Evolutionary conservation across 2,888 invertebrate genomes (phyloP).

Genomic region (Cephus pygmeus): DNA sequence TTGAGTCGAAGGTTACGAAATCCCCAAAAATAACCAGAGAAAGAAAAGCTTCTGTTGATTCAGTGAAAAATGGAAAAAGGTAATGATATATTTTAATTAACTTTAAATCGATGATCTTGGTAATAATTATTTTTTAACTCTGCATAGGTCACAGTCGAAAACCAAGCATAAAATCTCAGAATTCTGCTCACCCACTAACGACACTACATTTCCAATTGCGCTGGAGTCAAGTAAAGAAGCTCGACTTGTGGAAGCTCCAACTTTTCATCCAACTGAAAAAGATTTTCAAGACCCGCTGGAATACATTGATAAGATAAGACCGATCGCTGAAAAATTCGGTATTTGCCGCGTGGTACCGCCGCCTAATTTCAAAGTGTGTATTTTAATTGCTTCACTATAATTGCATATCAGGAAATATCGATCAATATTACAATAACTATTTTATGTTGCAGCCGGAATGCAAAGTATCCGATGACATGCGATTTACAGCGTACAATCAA

Average conservation of each 20-base stretch:
- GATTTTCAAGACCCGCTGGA: slow-evolving; percentile 88
- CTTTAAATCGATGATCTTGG: neutral
- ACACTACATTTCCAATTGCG: slow-evolving; percentile 49
- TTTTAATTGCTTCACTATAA: slow-evolving; percentile 2
- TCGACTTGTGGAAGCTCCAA: slow-evolving; percentile 79
- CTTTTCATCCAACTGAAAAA: slow-evolving; percentile 82
- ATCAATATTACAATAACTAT: slow-evolving; percentile 8
- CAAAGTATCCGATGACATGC: slow-evolving; percentile 83
- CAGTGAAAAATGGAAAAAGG: slow-evolving; percentile 46
- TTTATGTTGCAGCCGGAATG: slow-evolving; percentile 75
- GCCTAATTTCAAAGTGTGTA: slow-evolving; percentile 72
- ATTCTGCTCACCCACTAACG: slow-evolving; percentile 44
- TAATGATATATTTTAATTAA: slow-evolving; percentile 14
- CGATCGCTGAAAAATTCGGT: slow-evolving; percentile 82
- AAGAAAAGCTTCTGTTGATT: slow-evolving; percentile 49
- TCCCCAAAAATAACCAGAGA: slow-evolving; percentile 47
- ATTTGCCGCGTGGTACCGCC: slow-evolving; percentile 91
- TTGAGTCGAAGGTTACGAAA: slow-evolving; percentile 40
- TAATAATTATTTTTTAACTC: neutral
- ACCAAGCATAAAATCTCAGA: slow-evolving; percentile 44
- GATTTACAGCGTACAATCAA: slow-evolving; percentile 90
- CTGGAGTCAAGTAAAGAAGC: slow-evolving; percentile 56
- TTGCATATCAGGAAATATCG: neutral
- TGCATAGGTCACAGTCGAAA: slow-evolving; percentile 36
- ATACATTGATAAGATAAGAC: slow-evolving; percentile 84